Evolutionary conservation across 2,888 invertebrate genomes (phyloP).

Genomic region (Dione juno): DNA sequence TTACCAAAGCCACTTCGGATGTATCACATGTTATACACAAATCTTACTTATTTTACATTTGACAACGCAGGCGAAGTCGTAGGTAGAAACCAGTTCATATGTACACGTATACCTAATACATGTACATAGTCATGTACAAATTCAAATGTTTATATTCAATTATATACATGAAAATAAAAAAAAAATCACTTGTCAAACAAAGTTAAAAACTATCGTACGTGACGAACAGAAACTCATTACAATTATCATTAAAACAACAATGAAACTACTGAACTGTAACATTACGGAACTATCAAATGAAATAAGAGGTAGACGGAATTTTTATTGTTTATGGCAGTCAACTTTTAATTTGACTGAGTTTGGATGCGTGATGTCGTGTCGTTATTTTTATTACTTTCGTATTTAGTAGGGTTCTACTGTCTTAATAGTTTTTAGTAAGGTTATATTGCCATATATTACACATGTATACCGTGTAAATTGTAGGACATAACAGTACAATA

Average conservation of each 20-base stretch:
- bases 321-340: constrained; percentile 81
- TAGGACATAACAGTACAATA: too few species aligned
- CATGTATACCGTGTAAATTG: not conserved
- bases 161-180: not conserved
- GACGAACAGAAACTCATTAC: constrained; percentile 39
- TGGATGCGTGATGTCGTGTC: constrained; percentile 76
- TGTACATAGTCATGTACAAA: too few species aligned
- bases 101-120: too few species aligned
- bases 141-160: not conserved
- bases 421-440: constrained; percentile 64
- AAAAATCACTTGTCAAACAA: not conserved
- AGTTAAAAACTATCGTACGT: constrained; percentile 12
- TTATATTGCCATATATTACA: not conserved
- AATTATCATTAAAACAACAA: constrained; percentile 41
- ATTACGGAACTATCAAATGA: constrained; percentile 59
- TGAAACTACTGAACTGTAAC: constrained; percentile 44
- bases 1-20: too few species aligned
- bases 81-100: too few species aligned
- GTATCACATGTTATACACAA: too few species aligned
- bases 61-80: too few species aligned
- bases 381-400: constrained; percentile 74
- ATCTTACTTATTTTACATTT: too few species aligned
- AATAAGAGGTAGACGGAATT: constrained; percentile 70
- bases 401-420: constrained; percentile 72
- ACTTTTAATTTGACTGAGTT: constrained; percentile 82